Conservation (phyloP, 2,113 vertebrate species). For the Apteryx owenii region DNA sequence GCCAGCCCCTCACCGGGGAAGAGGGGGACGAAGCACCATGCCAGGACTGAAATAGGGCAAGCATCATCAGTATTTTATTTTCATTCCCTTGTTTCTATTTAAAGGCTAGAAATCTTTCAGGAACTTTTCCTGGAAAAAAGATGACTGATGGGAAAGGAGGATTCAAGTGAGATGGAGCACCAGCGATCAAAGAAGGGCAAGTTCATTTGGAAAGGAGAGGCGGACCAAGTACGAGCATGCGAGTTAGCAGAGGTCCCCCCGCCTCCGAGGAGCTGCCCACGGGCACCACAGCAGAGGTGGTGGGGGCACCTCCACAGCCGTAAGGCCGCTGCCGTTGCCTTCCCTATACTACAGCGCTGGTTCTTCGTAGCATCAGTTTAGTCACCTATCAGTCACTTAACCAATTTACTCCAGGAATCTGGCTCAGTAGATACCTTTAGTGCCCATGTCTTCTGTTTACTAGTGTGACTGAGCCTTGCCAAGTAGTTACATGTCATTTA, state of each 20-base stretch:
- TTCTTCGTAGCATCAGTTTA: not conserved
- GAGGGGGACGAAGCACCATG: accelerated
- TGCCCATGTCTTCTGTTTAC: not conserved
- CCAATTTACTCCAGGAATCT: not conserved
- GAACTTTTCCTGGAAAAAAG: not conserved
- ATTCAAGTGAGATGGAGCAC: not conserved
- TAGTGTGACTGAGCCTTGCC: not conserved
- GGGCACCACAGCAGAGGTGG: not conserved
- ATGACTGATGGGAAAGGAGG: not conserved
- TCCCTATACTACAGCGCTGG: not conserved
- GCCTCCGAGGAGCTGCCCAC: not conserved
- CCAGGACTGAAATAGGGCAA: not conserved
- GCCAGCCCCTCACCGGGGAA: not conserved
- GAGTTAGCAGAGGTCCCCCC: not conserved
- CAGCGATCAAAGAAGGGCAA: not conserved
- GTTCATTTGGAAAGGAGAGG: not conserved
- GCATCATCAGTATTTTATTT: accelerated
- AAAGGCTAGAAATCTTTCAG: not conserved
- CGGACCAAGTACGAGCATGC: not conserved
- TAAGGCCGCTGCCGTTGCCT: not conserved
- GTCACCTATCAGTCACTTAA: not conserved
- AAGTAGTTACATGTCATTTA: not conserved
- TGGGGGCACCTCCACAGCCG: not conserved
- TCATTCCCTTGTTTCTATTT: not conserved
- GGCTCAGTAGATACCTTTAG: not conserved